Evolutionary conservation across 2,113 vertebrate genomes (phyloP).

Genomic region (Eptesicus fuscus): DNA sequence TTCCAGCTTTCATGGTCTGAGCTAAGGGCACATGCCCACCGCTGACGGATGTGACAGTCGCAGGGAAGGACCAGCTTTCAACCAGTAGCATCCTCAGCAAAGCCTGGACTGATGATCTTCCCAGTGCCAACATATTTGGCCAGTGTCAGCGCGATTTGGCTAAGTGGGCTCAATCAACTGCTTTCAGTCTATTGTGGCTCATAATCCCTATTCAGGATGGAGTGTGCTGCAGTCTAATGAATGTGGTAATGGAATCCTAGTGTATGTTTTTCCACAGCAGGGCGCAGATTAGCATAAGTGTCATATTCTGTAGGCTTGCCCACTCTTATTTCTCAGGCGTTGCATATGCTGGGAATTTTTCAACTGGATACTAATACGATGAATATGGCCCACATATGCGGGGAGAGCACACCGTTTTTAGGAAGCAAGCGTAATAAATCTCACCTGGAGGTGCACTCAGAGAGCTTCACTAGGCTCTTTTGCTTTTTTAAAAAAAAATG

Average conservation of each 20-base stretch:
- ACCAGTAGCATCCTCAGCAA: background rate
- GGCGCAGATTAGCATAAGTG: constrained; percentile 94
- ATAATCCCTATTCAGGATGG: constrained; percentile 87
- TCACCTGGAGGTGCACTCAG: constrained; percentile 78
- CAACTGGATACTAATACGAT: constrained; percentile 80
- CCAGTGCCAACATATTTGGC: constrained; percentile 75
- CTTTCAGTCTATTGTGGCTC: constrained; percentile 83
- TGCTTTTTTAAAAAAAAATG: constrained; percentile 58
- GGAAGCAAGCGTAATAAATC: constrained; percentile 80
- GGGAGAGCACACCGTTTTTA: constrained; percentile 62
- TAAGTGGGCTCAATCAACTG: constrained; percentile 83
- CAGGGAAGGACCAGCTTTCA: background rate
- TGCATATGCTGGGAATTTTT: constrained; percentile 80
- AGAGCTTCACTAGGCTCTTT: constrained; percentile 78
- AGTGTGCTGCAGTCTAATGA: constrained; percentile 89
- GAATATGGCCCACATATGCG: constrained; percentile 76
- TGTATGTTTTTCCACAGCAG: constrained; percentile 89
- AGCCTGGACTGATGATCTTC: constrained; percentile 58
- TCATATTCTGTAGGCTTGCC: constrained; percentile 89
- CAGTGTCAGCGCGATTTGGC: constrained; percentile 80
- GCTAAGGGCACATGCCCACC: background rate
- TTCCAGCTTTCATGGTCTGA: background rate
- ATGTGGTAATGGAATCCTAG: constrained; percentile 92
- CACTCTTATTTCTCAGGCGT: constrained; percentile 83
- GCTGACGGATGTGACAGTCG: background rate